Base-by-base conservation (phyloP, 2,888 invertebrate species). In the Psococerastis gibbosa region DNA sequence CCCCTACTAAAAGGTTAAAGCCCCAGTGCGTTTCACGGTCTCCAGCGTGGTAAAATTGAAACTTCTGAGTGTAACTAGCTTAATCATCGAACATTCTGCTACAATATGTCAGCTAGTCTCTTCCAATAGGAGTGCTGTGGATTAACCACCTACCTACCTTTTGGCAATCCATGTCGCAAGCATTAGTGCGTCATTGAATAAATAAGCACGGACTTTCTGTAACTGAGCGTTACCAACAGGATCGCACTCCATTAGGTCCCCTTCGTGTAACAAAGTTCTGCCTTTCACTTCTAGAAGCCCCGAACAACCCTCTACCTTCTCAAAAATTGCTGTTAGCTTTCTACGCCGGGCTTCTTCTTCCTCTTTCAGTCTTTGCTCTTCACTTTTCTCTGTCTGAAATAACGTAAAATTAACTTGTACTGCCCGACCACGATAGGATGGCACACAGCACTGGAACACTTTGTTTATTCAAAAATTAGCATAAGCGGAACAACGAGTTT, bases 111-210 rank as follows among this genome's bases (percentile, higher is more conserved):
- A n/a, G n/a, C n/a, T n/a, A n/a, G n/a, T n/a, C n/a, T n/a, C n/a
- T n/a, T n/a, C n/a, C n/a, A n/a, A n/a, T n/a, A n/a, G n/a, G n/a
- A n/a, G n/a, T n/a, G n/a, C n/a, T n/a, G n/a, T n/a, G n/a, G n/a
- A n/a, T n/a, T n/a, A n/a, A n/a, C n/a, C n/a, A 11, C 8, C 27
- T 27, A 27, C 27, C 27, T 54, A 61, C 56, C 73, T 68, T 54
- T 76, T 75, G 22, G 78, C 70, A 52, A 81, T 71, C 73, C 80
- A 78, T 42, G 79, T 80, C 20, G 91, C 83, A 47, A 94, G 70
- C 74, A 94, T 83, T 43, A 94, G 69, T 48, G 85, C 79, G 62
- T 95, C 95, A 60, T 81, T 89, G 54, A 95, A 82, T 45, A 97
- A 70, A 63, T 92, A 94, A 23, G 84, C 85, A 59, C 89, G 88